Base-by-base conservation (phyloP, 2,888 invertebrate genomes). In the Xylota segnis region DNA sequence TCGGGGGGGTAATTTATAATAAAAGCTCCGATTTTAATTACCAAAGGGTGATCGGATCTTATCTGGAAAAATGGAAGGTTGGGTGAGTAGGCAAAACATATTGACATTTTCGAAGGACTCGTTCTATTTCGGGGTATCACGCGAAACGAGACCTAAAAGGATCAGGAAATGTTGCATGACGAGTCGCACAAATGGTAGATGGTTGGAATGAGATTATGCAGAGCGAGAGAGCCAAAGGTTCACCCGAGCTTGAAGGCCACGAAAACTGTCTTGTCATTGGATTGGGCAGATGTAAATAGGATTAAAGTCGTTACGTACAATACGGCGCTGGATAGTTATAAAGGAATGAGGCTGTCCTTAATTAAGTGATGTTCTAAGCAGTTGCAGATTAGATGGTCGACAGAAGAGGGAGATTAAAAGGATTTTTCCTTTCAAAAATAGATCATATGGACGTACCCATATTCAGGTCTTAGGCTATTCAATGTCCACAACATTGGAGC, bases 21-120 rank as follows among this genome's bases (percentile, higher is more conserved):
- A 54, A 52, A 77, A 61, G 45, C 59, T 78, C 18, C 70, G 43
- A 71, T 70, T 78, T 61, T 70, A 78, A 78, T 78, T 56, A 70
- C 54, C 58, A 5, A 27, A 54, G 23, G 54, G n/a, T 14, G 59
- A 50, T 10, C 23, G 34, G 45, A 61, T 72, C 32, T 56, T 56
- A 70, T 40, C 58, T 6, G 37, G 40, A 10, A 37, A 37, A 14
- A 18, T 10, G 32, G 23, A 0, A 10, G 40, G 3, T 43, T 14
- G 14, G 27, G 27, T 14, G 23, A 6, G 16, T 9, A 5, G 14
- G 7, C 0, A 37, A 10, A 18, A n/a, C 54, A 29, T 16, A 32
- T 50, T 50, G 29, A 27, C 12, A 16, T 23, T 27, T 16, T 63
- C 1, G 2, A 43, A 14, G 27, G 9, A 10, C 27, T 14, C 40